Evolutionary conservation across 2,888 invertebrate genomes (phyloP).

Genomic region (Phengaris arion): DNA sequence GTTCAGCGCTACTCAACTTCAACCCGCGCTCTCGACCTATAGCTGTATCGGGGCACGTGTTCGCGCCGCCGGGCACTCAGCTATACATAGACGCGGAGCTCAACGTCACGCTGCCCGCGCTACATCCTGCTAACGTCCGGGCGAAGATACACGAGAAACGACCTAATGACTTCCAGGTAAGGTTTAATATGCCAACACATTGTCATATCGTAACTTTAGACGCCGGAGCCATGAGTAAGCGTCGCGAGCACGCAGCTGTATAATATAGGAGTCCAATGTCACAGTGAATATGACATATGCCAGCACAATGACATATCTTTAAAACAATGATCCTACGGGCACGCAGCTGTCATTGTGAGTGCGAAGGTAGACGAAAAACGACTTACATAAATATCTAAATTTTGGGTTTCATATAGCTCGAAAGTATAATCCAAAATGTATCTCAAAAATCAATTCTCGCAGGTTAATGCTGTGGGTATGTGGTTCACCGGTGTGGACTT

Average conservation of each 20-base stretch:
- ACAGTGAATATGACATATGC: no score
- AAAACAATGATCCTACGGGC: no score
- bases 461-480: conserved; percentile 85
- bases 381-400: background rate
- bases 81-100: conserved; percentile 84
- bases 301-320: no score
- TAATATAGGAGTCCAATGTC: no score
- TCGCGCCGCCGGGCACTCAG: conserved; percentile 83
- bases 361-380: background rate
- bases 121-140: conserved; percentile 84
- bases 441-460: conserved; percentile 23
- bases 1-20: conserved; percentile 62
- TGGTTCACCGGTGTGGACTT: conserved; percentile 90
- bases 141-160: conserved; percentile 84
- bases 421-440: no score
- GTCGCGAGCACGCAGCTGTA: no score
- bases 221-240: no score
- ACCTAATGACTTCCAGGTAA: conserved; percentile 84
- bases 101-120: conserved; percentile 86
- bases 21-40: conserved; percentile 70
- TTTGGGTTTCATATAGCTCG: background rate
- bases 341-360: background rate
- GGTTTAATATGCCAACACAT: conserved; percentile 36
- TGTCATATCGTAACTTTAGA: no score
- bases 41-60: conserved; percentile 67